These are phyloP conservation scores for Sebastes reedi DNA, from an alignment of 2,797 vertebrate species.

Conservation along the genomic window DNA sequence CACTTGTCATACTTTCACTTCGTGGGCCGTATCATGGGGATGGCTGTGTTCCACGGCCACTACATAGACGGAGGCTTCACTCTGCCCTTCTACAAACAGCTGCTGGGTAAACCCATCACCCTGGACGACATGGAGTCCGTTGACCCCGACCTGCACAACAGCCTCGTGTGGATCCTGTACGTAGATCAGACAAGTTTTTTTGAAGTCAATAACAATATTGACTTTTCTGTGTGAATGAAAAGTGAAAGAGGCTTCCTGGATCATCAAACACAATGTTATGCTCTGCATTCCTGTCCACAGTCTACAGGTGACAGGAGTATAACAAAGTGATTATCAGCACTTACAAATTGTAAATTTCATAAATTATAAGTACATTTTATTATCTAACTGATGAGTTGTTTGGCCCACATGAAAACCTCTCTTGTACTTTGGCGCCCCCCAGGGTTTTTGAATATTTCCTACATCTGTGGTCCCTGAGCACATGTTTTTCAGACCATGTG, in stretches of 20 bases:
- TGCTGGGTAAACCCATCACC: slow-evolving; percentile 97
- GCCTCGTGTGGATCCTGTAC: slow-evolving; percentile 98
- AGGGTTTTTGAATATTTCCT: neutral
- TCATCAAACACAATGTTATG: neutral
- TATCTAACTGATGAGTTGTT: neutral
- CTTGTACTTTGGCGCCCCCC: slow-evolving; percentile 27
- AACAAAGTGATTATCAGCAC: neutral
- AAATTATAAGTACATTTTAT: neutral
- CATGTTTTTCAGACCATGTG: neutral
- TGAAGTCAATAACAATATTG: neutral
- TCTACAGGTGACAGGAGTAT: neutral
- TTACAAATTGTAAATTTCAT: neutral
- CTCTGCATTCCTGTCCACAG: neutral
- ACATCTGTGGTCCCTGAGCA: neutral
- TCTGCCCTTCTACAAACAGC: slow-evolving; percentile 96
- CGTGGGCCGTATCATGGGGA: slow-evolving; percentile 97
- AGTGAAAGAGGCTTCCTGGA: neutral
- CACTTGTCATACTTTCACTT: slow-evolving; percentile 99
- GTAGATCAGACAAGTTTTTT: slow-evolving; percentile 46
- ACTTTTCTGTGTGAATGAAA: neutral
- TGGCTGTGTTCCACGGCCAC: slow-evolving; percentile 98
- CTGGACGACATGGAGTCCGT: slow-evolving; percentile 98
- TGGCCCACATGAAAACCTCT: neutral
- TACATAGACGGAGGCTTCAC: slow-evolving; percentile 98
- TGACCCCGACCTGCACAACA: slow-evolving; percentile 98